phyloP scores from a whole-genome alignment of 2,113 vertebrate genomes.

The Sorex fumeus region DNA sequence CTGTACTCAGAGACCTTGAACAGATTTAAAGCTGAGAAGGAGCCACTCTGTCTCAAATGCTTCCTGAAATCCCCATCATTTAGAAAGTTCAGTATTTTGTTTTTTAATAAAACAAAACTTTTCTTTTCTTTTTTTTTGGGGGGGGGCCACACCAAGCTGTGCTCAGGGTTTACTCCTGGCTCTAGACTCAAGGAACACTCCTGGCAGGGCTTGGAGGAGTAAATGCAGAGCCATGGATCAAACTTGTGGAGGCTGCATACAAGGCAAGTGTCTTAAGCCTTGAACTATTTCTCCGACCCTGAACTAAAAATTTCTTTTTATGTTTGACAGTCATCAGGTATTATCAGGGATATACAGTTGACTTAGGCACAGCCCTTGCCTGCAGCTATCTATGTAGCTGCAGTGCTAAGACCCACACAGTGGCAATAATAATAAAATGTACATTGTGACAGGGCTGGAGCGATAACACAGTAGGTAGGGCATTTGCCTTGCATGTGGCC shows the following conservation, averaged over 20 bases:
- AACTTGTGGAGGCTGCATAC: too few relatives aligned
- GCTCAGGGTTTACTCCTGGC: too few relatives aligned
- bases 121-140: not conserved
- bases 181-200: too few relatives aligned
- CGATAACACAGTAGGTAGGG: too few relatives aligned
- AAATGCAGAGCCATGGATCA: too few relatives aligned
- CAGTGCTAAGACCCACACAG: not conserved
- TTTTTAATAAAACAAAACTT: not conserved
- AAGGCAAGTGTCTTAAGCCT: too few relatives aligned
- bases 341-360: not conserved
- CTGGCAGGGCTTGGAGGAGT: too few relatives aligned
- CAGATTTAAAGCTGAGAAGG: not conserved
- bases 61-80: not conserved
- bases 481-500: too few relatives aligned
- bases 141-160: too few relatives aligned
- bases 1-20: not conserved
- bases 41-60: not conserved
- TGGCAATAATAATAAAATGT: not conserved
- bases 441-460: not conserved
- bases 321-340: not conserved
- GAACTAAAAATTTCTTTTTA: not conserved
- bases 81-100: constrained; percentile 46
- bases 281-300: too few relatives aligned
- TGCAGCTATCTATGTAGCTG: not conserved
- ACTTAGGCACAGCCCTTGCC: not conserved